Percentiles rank a stretch among this genome's conserved stretches.
phyloP scores from a whole-genome alignment of 2,888 invertebrate species.

The Heliothis peltigera region DNA sequence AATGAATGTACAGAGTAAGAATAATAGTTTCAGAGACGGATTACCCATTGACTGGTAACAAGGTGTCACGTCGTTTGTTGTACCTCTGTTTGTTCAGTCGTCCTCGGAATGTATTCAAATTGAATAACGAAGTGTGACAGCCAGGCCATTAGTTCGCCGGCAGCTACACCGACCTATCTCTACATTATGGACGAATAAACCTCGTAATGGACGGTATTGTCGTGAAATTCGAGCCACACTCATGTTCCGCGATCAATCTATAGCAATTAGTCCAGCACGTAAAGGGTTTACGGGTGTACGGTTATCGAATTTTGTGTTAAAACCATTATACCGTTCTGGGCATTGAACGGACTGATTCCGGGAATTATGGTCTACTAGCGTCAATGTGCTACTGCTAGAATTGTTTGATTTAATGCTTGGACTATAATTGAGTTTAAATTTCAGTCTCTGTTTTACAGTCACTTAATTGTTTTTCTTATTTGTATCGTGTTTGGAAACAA shows the following conservation, averaged over 20 bases:
- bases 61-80: conserved; percentile 30
- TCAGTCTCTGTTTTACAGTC: conserved; percentile 14
- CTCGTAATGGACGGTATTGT: conserved; percentile 50
- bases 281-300: conserved; percentile 42
- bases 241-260: conserved; percentile 43
- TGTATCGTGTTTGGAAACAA: conserved; percentile 9
- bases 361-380: conserved; percentile 28
- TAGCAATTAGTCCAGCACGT: conserved; percentile 50
- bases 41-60: conserved; percentile 24
- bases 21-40: neutral
- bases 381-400: conserved; percentile 24
- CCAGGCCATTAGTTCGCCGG: conserved; percentile 57
- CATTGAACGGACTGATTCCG: conserved; percentile 24
- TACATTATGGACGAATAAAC: conserved; percentile 54
- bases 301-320: conserved; percentile 53
- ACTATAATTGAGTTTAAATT: conserved; percentile 22
- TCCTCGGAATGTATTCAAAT: conserved; percentile 68
- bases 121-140: conserved; percentile 73
- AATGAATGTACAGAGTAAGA: neutral
- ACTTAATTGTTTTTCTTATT: too few species aligned
- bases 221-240: conserved; percentile 37
- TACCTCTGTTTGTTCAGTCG: conserved; percentile 65
- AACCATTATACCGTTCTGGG: conserved; percentile 30
- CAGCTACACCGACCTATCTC: conserved; percentile 33
- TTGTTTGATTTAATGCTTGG: conserved; percentile 26